phyloP scores from a whole-genome alignment of 2,888 invertebrate species.

The Auanema sp. region DNA sequence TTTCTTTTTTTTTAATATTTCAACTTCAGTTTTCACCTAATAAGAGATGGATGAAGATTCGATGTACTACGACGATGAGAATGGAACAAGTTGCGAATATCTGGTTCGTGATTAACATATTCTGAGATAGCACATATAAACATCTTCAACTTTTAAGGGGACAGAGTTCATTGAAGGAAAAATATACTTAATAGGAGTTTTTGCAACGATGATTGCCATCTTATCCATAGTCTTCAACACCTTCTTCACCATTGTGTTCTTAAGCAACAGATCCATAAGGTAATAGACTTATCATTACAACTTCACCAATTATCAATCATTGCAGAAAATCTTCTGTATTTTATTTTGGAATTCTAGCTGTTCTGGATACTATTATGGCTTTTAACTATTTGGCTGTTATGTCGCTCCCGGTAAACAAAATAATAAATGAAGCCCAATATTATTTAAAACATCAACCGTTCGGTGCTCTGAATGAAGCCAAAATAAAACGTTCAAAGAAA shows the following conservation, averaged over 20 bases:
- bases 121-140: too few species aligned
- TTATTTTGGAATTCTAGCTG: constrained; percentile 62
- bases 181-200: constrained; percentile 58
- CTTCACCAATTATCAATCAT: not conserved
- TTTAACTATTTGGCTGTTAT: constrained; percentile 61
- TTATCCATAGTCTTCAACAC: constrained; percentile 58
- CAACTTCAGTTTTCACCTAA: too few species aligned
- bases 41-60: too few species aligned
- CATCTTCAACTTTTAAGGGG: constrained; percentile 41
- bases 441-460: not conserved
- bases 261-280: constrained; percentile 39
- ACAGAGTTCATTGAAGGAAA: constrained; percentile 59
- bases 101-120: too few species aligned
- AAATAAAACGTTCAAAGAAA: not conserved
- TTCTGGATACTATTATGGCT: constrained; percentile 61
- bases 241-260: constrained; percentile 59
- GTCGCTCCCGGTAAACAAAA: constrained; percentile 55
- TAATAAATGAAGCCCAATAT: not conserved
- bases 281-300: constrained; percentile 8
- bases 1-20: too few species aligned
- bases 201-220: constrained; percentile 55
- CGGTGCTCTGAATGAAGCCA: not conserved
- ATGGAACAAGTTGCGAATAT: too few species aligned
- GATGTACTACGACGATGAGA: too few species aligned
- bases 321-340: constrained; percentile 55